phyloP scores from a whole-genome alignment of 2,888 invertebrate genomes.

The Pheosia tremula region DNA sequence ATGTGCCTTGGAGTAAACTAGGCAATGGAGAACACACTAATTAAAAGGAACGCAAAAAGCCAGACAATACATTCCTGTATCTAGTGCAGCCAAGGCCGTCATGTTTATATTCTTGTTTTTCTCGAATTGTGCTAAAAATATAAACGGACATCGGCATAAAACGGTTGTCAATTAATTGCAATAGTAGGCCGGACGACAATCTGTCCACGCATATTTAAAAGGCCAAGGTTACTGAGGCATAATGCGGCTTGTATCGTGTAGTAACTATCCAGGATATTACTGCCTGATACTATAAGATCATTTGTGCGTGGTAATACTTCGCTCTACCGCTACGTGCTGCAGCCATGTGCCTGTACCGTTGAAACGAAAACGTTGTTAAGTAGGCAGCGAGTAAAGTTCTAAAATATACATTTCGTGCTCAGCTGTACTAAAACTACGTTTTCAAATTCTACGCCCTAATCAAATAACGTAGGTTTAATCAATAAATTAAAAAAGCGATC shows the following conservation, averaged over 20 bases:
- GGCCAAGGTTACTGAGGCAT: conserved; percentile 29
- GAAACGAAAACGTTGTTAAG: too few relatives aligned
- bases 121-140: conserved; percentile 10
- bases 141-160: conserved; percentile 7
- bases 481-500: too few relatives aligned
- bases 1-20: neutral
- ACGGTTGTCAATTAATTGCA: conserved; percentile 21
- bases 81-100: conserved; percentile 17
- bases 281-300: too few relatives aligned
- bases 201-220: conserved; percentile 20
- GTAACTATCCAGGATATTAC: neutral
- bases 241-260: conserved; percentile 6
- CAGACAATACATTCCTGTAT: conserved; percentile 1
- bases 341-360: too few relatives aligned
- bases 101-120: neutral
- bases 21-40: neutral
- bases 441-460: too few relatives aligned
- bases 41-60: neutral
- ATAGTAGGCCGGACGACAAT: conserved; percentile 32
- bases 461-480: too few relatives aligned
- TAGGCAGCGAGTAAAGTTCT: too few relatives aligned
- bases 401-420: too few relatives aligned
- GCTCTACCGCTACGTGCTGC: too few relatives aligned
- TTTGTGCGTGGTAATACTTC: too few relatives aligned
- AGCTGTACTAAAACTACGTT: too few relatives aligned